Conservation (phyloP, 2,113 vertebrate genomes). For the Stegostoma tigrinum region DNA sequence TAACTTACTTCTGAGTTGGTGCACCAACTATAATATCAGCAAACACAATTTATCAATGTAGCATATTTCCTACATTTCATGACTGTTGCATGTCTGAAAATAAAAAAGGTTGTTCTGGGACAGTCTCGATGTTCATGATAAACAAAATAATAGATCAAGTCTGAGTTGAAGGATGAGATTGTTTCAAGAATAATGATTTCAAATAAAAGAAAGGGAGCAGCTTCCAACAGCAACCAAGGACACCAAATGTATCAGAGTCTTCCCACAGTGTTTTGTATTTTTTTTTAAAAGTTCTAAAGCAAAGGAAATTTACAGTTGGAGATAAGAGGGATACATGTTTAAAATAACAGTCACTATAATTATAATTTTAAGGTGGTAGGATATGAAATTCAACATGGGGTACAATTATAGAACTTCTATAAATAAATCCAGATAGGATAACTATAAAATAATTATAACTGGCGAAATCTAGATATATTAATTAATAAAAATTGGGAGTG, state of each 20-base stretch:
- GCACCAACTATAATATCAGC: neutral
- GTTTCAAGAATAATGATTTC: neutral
- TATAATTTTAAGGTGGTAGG: neutral
- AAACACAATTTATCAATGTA: neutral
- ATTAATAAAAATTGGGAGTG: neutral
- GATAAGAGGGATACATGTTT: slow-evolving; percentile 10
- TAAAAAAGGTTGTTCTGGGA: slow-evolving; percentile 34
- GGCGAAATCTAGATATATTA: neutral
- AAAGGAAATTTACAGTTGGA: neutral
- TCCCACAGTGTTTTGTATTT: slow-evolving; percentile 18
- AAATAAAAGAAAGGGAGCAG: neutral
- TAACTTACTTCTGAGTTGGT: neutral
- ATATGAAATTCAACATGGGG: neutral
- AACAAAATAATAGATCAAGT: neutral
- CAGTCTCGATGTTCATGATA: neutral
- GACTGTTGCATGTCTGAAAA: neutral
- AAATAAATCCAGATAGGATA: neutral
- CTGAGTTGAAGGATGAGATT: neutral
- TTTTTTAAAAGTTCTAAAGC: neutral
- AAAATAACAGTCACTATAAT: neutral
- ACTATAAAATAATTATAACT: neutral
- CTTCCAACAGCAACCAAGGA: slow-evolving; percentile 33
- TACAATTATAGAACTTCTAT: neutral
- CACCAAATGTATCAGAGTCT: slow-evolving; percentile 34
- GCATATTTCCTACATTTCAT: neutral